These are phyloP conservation scores for Podiceps cristatus DNA, from an alignment of 2,113 vertebrate species.

Conservation along the genomic window DNA sequence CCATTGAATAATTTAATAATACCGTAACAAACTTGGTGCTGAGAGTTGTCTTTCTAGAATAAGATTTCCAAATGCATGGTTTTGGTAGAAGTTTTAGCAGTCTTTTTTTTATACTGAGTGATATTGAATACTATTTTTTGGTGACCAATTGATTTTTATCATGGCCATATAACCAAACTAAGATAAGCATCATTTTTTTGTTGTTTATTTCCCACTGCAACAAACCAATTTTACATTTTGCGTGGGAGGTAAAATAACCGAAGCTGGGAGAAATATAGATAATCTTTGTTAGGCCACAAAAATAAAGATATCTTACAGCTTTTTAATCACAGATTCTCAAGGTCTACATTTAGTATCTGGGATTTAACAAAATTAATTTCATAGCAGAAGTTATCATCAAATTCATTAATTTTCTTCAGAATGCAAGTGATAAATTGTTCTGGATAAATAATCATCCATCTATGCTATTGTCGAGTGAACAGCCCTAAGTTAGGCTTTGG, in stretches of 20 bases:
- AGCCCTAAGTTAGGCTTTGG: background rate
- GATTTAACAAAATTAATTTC: constrained; percentile 17
- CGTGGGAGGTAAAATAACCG: background rate
- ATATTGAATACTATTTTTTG: background rate
- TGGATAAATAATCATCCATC: background rate
- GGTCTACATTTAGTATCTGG: background rate
- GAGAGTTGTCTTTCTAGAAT: background rate
- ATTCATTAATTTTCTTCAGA: background rate
- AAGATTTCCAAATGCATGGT: background rate
- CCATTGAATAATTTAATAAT: background rate
- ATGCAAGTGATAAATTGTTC: background rate
- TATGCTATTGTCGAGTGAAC: background rate
- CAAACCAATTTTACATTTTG: constrained; percentile 39
- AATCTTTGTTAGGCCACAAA: background rate
- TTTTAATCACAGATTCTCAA: constrained; percentile 17
- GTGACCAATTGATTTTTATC: constrained; percentile 20
- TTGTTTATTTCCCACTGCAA: background rate
- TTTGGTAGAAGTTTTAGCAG: background rate
- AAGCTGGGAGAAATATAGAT: background rate
- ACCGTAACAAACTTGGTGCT: background rate
- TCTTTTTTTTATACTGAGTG: background rate
- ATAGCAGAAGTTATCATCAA: background rate
- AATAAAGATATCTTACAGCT: background rate
- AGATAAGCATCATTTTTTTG: background rate
- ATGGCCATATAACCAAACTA: background rate